phyloP scores from a whole-genome alignment of 2,797 vertebrate species.

The Rhynchonycteris naso region DNA sequence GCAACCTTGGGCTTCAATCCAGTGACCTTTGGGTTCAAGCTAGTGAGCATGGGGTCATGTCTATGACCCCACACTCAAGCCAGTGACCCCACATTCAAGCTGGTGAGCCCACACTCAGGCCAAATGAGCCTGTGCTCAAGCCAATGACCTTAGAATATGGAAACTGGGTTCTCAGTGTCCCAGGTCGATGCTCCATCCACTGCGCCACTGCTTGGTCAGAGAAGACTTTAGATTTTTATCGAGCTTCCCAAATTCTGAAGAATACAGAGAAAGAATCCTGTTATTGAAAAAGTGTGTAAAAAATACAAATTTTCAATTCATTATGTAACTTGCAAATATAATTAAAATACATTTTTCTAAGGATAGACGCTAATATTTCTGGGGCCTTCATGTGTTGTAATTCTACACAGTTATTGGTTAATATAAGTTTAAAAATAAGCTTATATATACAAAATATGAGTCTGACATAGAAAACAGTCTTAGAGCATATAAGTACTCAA shows the following conservation, averaged over 20 bases:
- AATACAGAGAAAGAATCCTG: not conserved
- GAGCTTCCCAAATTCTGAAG: not conserved
- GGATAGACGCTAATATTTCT: conserved; percentile 4
- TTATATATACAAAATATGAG: not conserved
- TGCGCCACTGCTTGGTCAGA: too few relatives aligned
- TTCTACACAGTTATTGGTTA: not conserved
- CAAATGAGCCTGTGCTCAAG: too few relatives aligned
- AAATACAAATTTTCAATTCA: conserved; percentile 33
- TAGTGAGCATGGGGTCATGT: too few relatives aligned
- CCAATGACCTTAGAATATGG: too few relatives aligned
- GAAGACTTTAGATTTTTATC: conserved; percentile 41
- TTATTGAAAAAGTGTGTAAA: not conserved
- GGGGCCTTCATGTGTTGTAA: not conserved
- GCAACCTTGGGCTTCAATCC: too few relatives aligned
- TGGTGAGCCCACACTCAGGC: too few relatives aligned
- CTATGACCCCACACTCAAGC: too few relatives aligned
- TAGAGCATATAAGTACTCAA: not conserved
- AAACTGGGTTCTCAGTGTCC: too few relatives aligned
- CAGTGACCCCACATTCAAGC: too few relatives aligned
- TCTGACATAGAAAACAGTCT: not conserved
- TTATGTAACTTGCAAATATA: conserved; percentile 28
- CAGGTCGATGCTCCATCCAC: too few relatives aligned
- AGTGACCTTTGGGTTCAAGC: too few relatives aligned
- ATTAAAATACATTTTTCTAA: conserved; percentile 1
- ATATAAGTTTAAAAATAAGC: conserved; percentile 21